Evolutionary conservation across 2,888 invertebrate species (phyloP).

Genomic region (Bunonema sp.): DNA sequence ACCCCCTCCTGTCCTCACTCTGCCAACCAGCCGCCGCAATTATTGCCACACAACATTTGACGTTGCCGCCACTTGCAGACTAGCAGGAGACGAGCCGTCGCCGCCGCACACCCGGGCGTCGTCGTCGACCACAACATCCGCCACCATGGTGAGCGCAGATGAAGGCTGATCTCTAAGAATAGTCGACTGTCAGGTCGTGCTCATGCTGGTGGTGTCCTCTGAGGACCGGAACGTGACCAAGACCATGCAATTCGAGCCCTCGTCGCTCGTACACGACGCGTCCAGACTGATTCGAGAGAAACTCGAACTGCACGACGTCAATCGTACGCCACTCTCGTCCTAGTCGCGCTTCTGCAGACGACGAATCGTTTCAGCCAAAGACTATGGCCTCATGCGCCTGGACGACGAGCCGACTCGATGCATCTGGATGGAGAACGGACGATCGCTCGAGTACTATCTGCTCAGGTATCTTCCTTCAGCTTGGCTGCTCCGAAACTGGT

Average conservation of each 20-base stretch:
- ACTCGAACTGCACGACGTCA: conserved; percentile 53
- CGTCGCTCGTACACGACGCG: conserved; percentile 83
- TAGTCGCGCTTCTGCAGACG: not conserved
- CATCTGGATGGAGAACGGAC: conserved; percentile 80
- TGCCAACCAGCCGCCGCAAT: not conserved
- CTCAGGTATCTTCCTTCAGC: too few species aligned
- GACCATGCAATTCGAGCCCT: conserved; percentile 82
- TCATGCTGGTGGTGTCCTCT: conserved; percentile 51
- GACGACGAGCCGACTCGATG: conserved; percentile 92
- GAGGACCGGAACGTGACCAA: conserved; percentile 60
- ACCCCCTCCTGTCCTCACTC: not conserved
- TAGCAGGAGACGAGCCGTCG: too few species aligned
- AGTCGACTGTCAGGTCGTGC: too few species aligned
- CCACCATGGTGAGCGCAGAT: too few species aligned
- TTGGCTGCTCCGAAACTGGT: conserved; percentile 54
- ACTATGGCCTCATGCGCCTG: conserved; percentile 86
- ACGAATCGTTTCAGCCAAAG: conserved; percentile 50
- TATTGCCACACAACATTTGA: not conserved
- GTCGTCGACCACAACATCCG: too few species aligned
- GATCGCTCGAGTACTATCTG: conserved; percentile 88
- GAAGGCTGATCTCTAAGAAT: too few species aligned
- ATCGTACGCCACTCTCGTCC: conserved; percentile 4
- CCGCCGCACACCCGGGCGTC: too few species aligned
- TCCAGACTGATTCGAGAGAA: conserved; percentile 87
- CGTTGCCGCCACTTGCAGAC: too few species aligned